Base-by-base conservation (phyloP, 2,797 vertebrate genomes). In the Brachymystax lenok region DNA sequence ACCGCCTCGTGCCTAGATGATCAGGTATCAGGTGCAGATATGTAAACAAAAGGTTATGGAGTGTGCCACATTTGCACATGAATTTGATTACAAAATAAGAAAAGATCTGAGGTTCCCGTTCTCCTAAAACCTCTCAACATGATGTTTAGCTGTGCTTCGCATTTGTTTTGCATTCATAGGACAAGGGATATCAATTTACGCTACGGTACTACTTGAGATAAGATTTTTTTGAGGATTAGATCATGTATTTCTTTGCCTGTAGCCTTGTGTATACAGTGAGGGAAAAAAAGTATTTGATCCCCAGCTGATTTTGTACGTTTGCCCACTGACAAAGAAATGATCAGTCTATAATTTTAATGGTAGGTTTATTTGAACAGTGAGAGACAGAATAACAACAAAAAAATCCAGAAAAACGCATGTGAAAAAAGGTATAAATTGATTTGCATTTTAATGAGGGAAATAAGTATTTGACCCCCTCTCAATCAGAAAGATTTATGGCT, bases 1-100 rank as follows among this genome's bases (percentile, higher is more conserved):
- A 74, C 71, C 19, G 21, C 59, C 56, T 54, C 27, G 21, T 17
- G 68, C 68, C 70, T 19, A 74, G 74, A 80, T 88, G 75, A 88
- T 87, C 21, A 16, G 79, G 88, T 69, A 68, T 87, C 82, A 72
- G 52, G 74, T 80, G 79, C 28, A 79, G 80, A 84, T 87, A 79
- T 83, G 79, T 21, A 52, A 19, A 33, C 24, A 24, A 24, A 24
- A 24, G 24, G 24, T 24, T 24, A 24, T 24, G 24, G 24, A 24
- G 24, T 24, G 24, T 24, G 24, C 24, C 24, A 24, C 69, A 51
- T 24, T n/a, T 69, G 8, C 21, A 64, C 12, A 64, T 64, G 24
- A 66, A 66, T 7, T 5, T 66, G 64, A 28, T 16, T 1, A 5
- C 14, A 24, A 6, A 28, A 66, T 66, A 5, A 30, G 10, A 63